phyloP scores from a whole-genome alignment of 2,113 vertebrate species.

The Miniopterus natalensis region DNA sequence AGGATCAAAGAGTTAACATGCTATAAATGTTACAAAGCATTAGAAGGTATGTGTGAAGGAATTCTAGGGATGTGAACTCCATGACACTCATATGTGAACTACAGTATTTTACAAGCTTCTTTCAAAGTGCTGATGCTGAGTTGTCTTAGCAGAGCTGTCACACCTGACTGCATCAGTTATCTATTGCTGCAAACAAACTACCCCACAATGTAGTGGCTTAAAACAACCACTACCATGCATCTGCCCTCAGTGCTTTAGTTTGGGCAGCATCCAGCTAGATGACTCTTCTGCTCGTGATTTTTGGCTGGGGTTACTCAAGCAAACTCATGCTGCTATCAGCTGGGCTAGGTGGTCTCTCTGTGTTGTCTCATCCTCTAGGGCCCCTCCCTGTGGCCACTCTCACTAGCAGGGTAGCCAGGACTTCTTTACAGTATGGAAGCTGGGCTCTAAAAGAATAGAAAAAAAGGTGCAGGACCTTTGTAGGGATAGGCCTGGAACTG shows the following conservation, averaged over 20 bases:
- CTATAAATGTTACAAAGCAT: background rate
- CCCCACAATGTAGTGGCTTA: background rate
- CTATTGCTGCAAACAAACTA: background rate
- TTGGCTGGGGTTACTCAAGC: background rate
- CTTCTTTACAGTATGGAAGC: background rate
- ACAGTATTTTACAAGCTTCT: background rate
- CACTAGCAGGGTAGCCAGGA: background rate
- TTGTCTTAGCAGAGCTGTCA: background rate
- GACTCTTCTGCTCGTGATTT: background rate
- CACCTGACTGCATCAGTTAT: background rate
- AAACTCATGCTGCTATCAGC: background rate
- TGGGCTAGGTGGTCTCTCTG: background rate
- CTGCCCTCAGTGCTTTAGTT: background rate
- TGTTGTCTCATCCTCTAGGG: background rate
- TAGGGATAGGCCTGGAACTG: background rate
- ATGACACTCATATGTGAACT: background rate
- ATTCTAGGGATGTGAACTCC: background rate
- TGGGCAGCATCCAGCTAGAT: background rate
- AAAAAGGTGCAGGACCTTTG: background rate
- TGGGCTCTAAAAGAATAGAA: background rate
- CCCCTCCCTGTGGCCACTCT: background rate
- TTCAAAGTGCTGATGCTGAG: background rate
- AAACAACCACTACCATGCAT: background rate
- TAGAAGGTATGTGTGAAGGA: background rate
- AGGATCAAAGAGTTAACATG: background rate